phyloP scores from a whole-genome alignment of 2,797 vertebrate genomes.

The Platyrinchus mystaceus region DNA sequence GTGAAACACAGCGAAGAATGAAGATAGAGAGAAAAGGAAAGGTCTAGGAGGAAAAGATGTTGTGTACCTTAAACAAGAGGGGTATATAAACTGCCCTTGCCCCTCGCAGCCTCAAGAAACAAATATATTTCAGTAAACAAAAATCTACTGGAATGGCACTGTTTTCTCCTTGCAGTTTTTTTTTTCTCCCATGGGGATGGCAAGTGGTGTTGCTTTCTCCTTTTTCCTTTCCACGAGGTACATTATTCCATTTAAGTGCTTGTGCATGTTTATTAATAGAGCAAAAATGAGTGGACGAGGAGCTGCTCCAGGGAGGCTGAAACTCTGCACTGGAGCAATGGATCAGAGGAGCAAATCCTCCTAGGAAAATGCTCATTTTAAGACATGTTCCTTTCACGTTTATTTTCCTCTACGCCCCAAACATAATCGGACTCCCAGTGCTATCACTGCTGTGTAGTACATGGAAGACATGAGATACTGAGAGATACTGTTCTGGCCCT shows the following conservation, averaged over 20 bases:
- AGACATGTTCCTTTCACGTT: not conserved
- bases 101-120: not conserved
- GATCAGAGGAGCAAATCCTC: constrained; percentile 40
- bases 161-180: not conserved
- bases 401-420: not conserved
- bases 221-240: not conserved
- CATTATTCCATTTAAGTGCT: constrained; percentile 39
- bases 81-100: not conserved
- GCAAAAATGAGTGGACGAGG: constrained; percentile 46
- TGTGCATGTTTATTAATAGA: constrained; percentile 52
- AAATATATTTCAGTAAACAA: not conserved
- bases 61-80: not conserved
- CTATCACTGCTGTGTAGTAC: not conserved
- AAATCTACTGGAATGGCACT: not conserved
- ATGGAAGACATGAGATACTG: not conserved
- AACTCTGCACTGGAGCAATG: constrained; percentile 27
- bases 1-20: not conserved
- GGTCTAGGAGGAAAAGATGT: not conserved
- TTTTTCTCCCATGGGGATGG: not conserved
- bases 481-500: not conserved
- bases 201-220: not conserved
- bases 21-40: not conserved
- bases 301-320: constrained; percentile 23
- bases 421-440: not conserved
- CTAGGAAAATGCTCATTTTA: constrained; percentile 33